Conservation (phyloP, 2,888 invertebrate genomes). For the Charanyca ferruginea region DNA sequence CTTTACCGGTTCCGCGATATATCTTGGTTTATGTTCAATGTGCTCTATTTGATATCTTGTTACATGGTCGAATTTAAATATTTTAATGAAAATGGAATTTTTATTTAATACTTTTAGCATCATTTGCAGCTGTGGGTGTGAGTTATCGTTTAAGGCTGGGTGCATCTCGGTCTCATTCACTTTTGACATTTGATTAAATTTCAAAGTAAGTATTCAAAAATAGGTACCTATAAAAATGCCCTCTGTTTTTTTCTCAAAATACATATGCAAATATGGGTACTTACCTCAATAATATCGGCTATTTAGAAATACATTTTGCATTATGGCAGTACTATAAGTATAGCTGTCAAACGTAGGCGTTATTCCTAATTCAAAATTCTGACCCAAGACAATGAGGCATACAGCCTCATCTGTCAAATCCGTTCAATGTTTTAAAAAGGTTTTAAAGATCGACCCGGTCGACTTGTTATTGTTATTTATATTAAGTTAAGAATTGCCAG, state of each 20-base stretch:
- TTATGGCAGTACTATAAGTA: slow-evolving; percentile 40
- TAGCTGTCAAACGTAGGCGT: slow-evolving; percentile 59
- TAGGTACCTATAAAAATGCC: too few species aligned
- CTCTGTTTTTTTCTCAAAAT: background rate
- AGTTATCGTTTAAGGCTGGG: slow-evolving; percentile 24
- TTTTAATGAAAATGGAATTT: slow-evolving; percentile 38
- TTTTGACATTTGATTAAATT: slow-evolving; percentile 44
- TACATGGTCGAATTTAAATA: slow-evolving; percentile 54
- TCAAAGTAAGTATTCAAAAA: background rate
- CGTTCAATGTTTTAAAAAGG: slow-evolving; percentile 85
- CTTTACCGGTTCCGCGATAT: slow-evolving; percentile 73
- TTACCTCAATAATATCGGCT: slow-evolving; percentile 15
- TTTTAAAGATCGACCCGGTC: slow-evolving; percentile 80
- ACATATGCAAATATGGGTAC: slow-evolving; percentile 1
- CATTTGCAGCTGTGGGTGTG: slow-evolving; percentile 29
- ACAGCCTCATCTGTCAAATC: slow-evolving; percentile 86
- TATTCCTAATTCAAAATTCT: slow-evolving; percentile 65
- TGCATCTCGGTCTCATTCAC: slow-evolving; percentile 39
- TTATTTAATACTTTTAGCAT: slow-evolving; percentile 38
- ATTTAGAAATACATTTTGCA: slow-evolving; percentile 28
- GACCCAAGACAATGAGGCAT: slow-evolving; percentile 74
- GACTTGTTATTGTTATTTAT: slow-evolving; percentile 89
- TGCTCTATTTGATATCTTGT: slow-evolving; percentile 61
- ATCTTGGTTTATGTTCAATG: slow-evolving; percentile 63
- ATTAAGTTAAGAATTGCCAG: slow-evolving; percentile 86